Percentiles rank a stretch among this genome's conserved stretches.
phyloP scores from a whole-genome alignment of 2,888 invertebrate species.

The Idaea dimidiata region DNA sequence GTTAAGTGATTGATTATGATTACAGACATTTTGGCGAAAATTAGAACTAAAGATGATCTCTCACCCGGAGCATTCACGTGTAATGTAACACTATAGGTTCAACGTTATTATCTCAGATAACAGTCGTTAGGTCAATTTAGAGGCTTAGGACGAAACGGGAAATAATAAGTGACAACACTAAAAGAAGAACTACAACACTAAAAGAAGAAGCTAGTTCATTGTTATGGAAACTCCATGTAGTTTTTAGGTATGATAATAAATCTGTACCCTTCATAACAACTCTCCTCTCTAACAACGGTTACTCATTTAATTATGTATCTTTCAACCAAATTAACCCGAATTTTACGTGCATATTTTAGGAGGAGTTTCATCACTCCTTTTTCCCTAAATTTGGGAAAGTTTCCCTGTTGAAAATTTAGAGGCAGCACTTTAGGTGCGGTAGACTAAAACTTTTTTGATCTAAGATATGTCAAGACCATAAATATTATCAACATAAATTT shows the following conservation, averaged over 20 bases:
- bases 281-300: background rate
- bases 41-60: too few species aligned
- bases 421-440: background rate
- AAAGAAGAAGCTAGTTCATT: too few species aligned
- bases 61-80: too few species aligned
- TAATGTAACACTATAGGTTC: too few species aligned
- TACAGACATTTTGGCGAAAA: background rate
- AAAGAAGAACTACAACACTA: too few species aligned
- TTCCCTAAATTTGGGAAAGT: background rate
- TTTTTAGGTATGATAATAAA: background rate
- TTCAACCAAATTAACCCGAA: background rate
- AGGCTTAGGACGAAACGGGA: too few species aligned
- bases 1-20: too few species aligned
- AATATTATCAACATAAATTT: too few species aligned
- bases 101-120: too few species aligned
- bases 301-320: background rate
- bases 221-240: background rate
- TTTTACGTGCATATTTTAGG: background rate
- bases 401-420: background rate
- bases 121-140: too few species aligned
- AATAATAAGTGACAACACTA: too few species aligned
- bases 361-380: background rate
- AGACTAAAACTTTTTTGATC: background rate
- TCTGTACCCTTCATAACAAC: background rate
- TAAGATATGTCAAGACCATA: too few species aligned